phyloP scores from a whole-genome alignment of 1,140 invertebrate species.

The Portunus trituberculatus region DNA sequence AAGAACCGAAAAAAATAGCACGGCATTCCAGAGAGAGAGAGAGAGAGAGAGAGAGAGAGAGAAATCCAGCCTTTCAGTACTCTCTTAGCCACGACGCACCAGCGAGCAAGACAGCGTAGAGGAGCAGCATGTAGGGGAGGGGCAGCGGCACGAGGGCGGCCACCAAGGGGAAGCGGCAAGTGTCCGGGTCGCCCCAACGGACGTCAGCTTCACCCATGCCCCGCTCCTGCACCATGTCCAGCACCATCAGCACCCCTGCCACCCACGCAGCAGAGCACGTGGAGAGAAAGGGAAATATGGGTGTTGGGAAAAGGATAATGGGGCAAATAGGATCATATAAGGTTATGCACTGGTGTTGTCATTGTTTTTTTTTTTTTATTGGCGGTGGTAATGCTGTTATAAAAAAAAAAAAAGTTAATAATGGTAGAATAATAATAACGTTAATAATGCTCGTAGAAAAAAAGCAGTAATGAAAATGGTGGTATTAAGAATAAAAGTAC shows the following conservation, averaged over 20 bases:
- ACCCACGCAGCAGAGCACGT: neutral
- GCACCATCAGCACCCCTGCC: slow-evolving; percentile 58
- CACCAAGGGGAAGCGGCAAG: slow-evolving; percentile 60
- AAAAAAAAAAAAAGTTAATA: too few relatives aligned
- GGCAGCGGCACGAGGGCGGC: slow-evolving; percentile 36
- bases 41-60: too few relatives aligned
- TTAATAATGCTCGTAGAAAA: too few relatives aligned
- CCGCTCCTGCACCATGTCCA: slow-evolving; percentile 64
- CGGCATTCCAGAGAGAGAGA: too few relatives aligned
- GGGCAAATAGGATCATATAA: neutral
- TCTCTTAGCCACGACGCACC: slow-evolving; percentile 26
- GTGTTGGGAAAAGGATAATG: neutral
- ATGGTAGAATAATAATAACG: too few relatives aligned
- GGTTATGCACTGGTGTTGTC: neutral
- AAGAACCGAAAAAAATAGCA: too few relatives aligned
- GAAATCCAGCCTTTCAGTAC: too few relatives aligned
- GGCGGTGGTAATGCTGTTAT: neutral
- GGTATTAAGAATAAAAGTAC: too few relatives aligned
- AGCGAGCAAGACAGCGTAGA: slow-evolving; percentile 53
- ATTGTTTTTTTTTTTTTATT: too few relatives aligned
- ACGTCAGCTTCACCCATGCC: slow-evolving; percentile 57
- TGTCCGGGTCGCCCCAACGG: slow-evolving; percentile 54
- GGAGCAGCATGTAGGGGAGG: slow-evolving; percentile 44
- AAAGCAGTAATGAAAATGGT: too few relatives aligned
- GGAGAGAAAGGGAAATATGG: neutral